Evolutionary conservation across 2,797 vertebrate genomes (phyloP), one percentile per base, ranked within the genome.

Genomic region (Bradypodion ventrale): DNA sequence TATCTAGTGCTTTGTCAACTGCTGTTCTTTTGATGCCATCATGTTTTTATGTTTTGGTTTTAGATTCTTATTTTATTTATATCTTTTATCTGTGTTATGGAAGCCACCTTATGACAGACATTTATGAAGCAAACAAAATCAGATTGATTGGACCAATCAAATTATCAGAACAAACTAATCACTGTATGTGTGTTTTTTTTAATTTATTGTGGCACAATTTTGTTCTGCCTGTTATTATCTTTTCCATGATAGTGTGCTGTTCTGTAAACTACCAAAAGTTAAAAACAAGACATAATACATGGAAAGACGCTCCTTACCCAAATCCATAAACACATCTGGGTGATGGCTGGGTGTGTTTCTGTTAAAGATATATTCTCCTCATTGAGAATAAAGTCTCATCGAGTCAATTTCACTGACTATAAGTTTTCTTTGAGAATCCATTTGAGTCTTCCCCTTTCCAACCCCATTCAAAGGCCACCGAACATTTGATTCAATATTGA

Each of bases 401-500:
- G 73, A 93, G 88, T 94, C 95, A 95, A 96, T 95, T 95, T 95
- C 91, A 76, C 82, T 84, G 62, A 81, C 87, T 87, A 88, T 46
- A 86, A 72, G 85, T 92, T 95, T 96, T 95, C 92, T 88, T 90
- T 92, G 84, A 0, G 89, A 78, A 16, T 87, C 83, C 87, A 76
- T 42, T 75, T 90, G 65, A 68, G 78, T 92, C 75, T 44, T 66
- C 66, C 1, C 88, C 49, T 85, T 65, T 72, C 87, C 93, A 83
- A 56, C 35, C 75, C 80, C 60, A 75, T 75, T 74, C 93, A 90
- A 88, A 94, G 89, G 88, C 79, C 83, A 83, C 81, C n/a, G 87
- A 92, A 89, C 78, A 89, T 94, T 92, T 94, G 91, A 91, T 92
- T 94, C 93, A 94, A 94, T 94, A 92, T 89, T 93, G 89, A 96